Evolutionary conservation across 2,797 vertebrate genomes (phyloP), one percentile per base, ranked within the genome.

Genomic region (Cetoscarus ocellatus): DNA sequence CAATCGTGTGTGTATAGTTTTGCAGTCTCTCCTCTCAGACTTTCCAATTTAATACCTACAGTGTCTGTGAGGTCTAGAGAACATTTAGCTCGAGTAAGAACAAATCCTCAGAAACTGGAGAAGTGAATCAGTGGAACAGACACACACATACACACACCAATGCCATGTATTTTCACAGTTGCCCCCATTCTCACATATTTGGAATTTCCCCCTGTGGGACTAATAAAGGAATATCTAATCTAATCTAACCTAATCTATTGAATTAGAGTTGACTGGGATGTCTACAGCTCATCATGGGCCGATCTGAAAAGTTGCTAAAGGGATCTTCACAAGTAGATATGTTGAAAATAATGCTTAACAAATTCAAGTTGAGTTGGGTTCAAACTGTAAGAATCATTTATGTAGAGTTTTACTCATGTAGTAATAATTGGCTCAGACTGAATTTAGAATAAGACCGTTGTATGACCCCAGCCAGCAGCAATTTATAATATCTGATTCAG

Each of bases 61-160:
- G 36, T 17, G 19, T 62, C 27, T 48, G 44, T 62, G 45, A 78
- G 47, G 53, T 66, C 39, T 52, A 47, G 54, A 7, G 51, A 51
- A 7, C 8, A 50, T 76, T 72, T 65, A 58, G 60, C 36, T 68
- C 71, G 54, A 68, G 43, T 55, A 17, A 47, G 10, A 51, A 43
- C 0, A 1, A 70, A 56, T 14, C 14, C 14, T 35, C 40, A 74
- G 8, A 63, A 64, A 64, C 8, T 39, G n/a, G 4, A 61, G 58
- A 66, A 34, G 12, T 6, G 40, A 47, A 3, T 35, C 45, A 63
- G 14, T 18, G 9, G 40, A 11, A 44, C 60, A 53, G 36, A 71
- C 4, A 42, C 19, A 58, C 12, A 52, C 13, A 8, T 27, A 2
- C 27, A 2, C 27, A 36, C 15, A 48, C 45, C n/a, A 7, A n/a